Percentiles rank a stretch among this genome's conserved stretches.
Conservation (phyloP, 2,888 invertebrate species). For the Drosophila fungiperda region DNA sequence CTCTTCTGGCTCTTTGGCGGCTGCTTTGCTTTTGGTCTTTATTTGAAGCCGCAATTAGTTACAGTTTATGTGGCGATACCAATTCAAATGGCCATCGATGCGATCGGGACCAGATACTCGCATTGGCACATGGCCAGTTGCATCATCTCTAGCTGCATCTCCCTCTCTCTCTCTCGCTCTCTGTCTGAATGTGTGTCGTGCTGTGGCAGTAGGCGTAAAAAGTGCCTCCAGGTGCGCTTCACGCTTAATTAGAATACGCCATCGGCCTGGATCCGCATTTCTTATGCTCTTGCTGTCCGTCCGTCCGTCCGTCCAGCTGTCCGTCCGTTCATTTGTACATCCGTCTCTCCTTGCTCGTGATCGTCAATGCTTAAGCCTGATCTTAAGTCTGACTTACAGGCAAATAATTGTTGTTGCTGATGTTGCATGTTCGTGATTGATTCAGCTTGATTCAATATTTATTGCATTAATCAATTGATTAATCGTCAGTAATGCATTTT, state of each 20-base stretch:
- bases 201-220: constrained; percentile 69
- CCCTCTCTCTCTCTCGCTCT: constrained; percentile 6
- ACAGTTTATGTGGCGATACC: constrained; percentile 81
- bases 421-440: constrained; percentile 60
- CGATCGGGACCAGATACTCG: constrained; percentile 52
- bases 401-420: not conserved
- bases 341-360: constrained; percentile 8
- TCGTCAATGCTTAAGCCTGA: constrained; percentile 11
- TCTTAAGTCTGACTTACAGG: constrained; percentile 25
- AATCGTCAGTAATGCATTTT: constrained; percentile 38
- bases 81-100: constrained; percentile 63
- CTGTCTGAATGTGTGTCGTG: constrained; percentile 7
- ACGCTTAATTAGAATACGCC: constrained; percentile 84
- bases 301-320: not conserved
- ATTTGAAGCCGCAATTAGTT: constrained; percentile 84
- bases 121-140: constrained; percentile 37
- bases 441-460: constrained; percentile 43
- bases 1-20: constrained; percentile 32
- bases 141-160: constrained; percentile 28
- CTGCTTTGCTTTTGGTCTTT: constrained; percentile 70
- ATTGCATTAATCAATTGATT: constrained; percentile 54
- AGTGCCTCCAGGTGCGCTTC: constrained; percentile 85
- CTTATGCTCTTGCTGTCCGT: constrained; percentile 24
- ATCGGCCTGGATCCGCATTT: constrained; percentile 35
- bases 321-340: not conserved